These are phyloP conservation scores for Gambusia yucatana DNA, from an alignment of 2,797 vertebrate species.

Conservation along the genomic window DNA sequence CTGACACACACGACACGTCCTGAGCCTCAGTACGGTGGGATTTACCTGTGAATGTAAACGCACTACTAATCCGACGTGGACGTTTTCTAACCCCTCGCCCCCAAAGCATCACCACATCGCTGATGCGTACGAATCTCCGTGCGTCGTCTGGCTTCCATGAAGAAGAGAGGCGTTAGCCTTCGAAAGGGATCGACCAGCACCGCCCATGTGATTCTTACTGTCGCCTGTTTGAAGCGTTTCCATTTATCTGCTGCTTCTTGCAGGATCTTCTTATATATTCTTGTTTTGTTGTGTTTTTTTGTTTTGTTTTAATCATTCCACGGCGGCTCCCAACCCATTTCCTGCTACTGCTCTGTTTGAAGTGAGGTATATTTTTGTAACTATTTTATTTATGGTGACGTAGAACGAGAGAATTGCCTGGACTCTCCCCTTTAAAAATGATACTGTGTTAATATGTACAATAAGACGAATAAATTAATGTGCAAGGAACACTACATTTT, in stretches of 20 bases:
- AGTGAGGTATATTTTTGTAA: conserved; percentile 82
- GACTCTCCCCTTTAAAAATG: conserved; percentile 46
- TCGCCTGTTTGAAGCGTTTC: conserved; percentile 7
- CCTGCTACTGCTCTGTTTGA: conserved; percentile 71
- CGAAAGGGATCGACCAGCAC: conserved; percentile 46
- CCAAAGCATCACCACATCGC: conserved; percentile 24
- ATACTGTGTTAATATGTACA: conserved; percentile 72
- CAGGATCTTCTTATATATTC: conserved; percentile 17
- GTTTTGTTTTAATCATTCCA: conserved; percentile 56
- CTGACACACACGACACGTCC: conserved; percentile 61
- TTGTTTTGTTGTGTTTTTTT: conserved; percentile 6
- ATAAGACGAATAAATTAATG: conserved; percentile 38
- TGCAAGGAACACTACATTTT: conserved; percentile 42
- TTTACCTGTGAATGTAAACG: conserved; percentile 80
- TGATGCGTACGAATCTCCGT: conserved; percentile 48
- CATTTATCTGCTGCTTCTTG: conserved; percentile 44
- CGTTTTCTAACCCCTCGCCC: conserved; percentile 47
- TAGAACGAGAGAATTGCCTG: conserved; percentile 58
- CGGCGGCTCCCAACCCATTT: conserved; percentile 60
- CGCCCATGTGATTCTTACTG: conserved; percentile 17
- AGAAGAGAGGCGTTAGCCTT: conserved; percentile 31
- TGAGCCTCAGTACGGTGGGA: conserved; percentile 64
- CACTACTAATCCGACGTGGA: conserved; percentile 72
- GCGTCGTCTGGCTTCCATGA: conserved; percentile 25
- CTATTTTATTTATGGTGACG: conserved; percentile 78